A percentile compares a stretch with the other conserved stretches of the same genome.
Evolutionary conservation across 1,140 invertebrate species (phyloP).

Genomic region (Monomorium pharaonis): DNA sequence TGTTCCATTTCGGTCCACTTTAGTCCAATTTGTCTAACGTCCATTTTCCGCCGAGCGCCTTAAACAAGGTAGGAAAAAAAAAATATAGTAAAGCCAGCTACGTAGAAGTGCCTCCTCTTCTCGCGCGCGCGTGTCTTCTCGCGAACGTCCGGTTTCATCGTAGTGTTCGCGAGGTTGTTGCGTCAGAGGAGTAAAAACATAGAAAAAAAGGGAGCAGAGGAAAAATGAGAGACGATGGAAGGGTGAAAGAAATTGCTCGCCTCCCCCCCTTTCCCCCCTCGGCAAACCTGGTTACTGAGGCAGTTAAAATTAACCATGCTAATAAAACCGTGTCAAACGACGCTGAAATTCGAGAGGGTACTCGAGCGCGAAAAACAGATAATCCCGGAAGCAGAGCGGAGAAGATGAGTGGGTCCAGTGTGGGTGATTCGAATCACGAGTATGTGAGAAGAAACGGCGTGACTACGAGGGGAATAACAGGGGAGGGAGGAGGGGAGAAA

Average conservation of each 20-base stretch:
- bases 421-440: conserved; percentile 2
- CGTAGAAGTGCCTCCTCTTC: conserved; percentile 8
- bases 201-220: too few relatives aligned
- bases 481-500: not conserved
- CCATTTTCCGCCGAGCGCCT: conserved; percentile 37
- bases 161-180: conserved; percentile 16
- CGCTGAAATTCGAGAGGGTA: conserved; percentile 11
- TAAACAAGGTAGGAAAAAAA: conserved; percentile 35
- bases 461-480: not conserved
- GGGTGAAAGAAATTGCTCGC: conserved; percentile 1
- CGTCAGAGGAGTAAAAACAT: not conserved
- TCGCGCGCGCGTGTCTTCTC: not conserved
- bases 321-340: conserved; percentile 48
- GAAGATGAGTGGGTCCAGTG: not conserved
- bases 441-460: not conserved
- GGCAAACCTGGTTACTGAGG: conserved; percentile 2
- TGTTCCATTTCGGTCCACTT: conserved; percentile 57
- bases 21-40: conserved; percentile 59
- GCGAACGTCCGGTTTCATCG: conserved; percentile 6
- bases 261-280: too few relatives aligned
- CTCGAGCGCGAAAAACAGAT: conserved; percentile 24
- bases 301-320: conserved; percentile 47
- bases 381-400: conserved; percentile 33
- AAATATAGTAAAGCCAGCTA: conserved; percentile 15
- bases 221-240: not conserved